Base-by-base conservation (phyloP, 2,888 invertebrate genomes). In the Dastarcus helophoroides region DNA sequence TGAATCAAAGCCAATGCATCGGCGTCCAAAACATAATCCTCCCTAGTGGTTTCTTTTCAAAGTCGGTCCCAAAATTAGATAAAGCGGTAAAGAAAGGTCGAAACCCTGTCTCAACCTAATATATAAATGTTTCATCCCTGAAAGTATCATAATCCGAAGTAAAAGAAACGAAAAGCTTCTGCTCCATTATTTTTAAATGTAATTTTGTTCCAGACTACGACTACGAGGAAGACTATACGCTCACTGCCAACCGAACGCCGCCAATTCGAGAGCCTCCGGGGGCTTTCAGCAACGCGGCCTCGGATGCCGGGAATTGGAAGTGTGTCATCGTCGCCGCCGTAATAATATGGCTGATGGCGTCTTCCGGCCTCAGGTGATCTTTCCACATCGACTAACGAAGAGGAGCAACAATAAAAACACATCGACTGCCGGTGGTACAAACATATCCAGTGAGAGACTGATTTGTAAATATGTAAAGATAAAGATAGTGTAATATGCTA, bases 221-320 rank as follows among this genome's bases (percentile, higher is more conserved):
- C 32, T 57, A 56, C 44, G 61, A 62, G 32, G 54, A 54, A 14
- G 63, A 63, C 36, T 62, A 59, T 47, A 59, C 57, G 13, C 48
- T 59, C 34, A 51, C 60, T 9, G 60, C 61, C 24, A 55, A 59
- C 41, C 54, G 59, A 9, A 60, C 63, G 16, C 60, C 62, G 10
- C 56, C 59, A 28, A 54, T 60, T 33, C 56, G 53, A 28, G 57
- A 58, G 38, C 61, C 60, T 21, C 60, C 60, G 14, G 60, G 59
- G 36, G 56, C 57, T 15, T 56, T 49, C 47, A 57, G 58, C 40
- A 40, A 42, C 16, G 41, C 43, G 31, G 36, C 43, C 12, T 32
- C 40, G 28, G 30, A 37, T 34, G 38, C 38, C 19, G 37, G 41
- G 32, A 37, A 25, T 32, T 33, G 33, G 22, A n/a, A n/a, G n/a